Percentiles rank a stretch among this genome's conserved stretches.
Conservation (phyloP, 2,797 vertebrate species). For the Xiphorhynchus erythropygius region DNA sequence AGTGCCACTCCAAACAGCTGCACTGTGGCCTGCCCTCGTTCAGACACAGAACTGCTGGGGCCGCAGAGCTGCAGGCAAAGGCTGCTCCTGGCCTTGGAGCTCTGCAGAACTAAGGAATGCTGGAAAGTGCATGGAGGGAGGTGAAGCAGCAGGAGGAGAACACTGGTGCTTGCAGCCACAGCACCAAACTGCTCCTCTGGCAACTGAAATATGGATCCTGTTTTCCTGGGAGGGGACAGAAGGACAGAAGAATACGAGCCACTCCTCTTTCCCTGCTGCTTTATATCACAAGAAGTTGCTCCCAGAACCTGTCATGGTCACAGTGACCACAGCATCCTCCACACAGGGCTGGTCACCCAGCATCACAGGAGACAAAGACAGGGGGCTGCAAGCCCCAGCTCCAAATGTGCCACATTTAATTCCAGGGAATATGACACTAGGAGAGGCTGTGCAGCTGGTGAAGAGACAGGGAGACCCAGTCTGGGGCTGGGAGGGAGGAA, state of each 20-base stretch:
- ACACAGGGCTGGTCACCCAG: background rate
- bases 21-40: background rate
- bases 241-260: background rate
- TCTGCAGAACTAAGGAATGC: background rate
- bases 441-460: background rate
- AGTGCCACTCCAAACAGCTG: slow-evolving; percentile 29
- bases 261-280: background rate
- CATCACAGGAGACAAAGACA: background rate
- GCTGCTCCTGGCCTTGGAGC: background rate
- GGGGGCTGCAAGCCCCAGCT: background rate
- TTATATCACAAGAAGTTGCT: background rate
- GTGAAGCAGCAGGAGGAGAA: background rate
- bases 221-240: background rate
- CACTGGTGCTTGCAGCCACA: background rate
- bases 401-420: background rate
- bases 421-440: background rate
- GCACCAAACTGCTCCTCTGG: background rate
- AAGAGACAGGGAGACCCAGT: background rate
- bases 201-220: background rate
- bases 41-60: background rate
- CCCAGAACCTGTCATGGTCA: background rate
- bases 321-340: background rate
- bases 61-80: background rate
- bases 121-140: background rate
- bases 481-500: background rate